Evolutionary conservation across 2,113 vertebrate species (phyloP).

Genomic region (Spizaetus ornatus): DNA sequence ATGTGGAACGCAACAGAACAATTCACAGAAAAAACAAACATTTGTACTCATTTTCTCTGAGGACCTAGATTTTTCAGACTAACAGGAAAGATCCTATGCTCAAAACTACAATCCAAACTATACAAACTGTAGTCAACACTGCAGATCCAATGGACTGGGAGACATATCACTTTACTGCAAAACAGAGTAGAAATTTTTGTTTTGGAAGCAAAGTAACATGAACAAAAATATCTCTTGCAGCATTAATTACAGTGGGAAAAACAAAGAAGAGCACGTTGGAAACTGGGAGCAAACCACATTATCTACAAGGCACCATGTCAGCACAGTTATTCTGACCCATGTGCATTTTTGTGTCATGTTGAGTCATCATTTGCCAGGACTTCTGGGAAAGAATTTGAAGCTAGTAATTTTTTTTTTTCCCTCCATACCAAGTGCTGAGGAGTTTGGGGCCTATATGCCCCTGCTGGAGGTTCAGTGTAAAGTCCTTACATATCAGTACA

Average conservation of each 20-base stretch:
- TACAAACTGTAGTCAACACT: neutral
- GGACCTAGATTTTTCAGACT: neutral
- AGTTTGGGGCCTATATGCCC: neutral
- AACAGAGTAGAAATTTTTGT: neutral
- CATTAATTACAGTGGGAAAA: neutral
- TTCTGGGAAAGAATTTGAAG: neutral
- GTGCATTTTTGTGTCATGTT: neutral
- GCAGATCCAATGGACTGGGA: neutral
- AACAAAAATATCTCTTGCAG: neutral
- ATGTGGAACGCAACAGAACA: neutral
- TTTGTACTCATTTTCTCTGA: neutral
- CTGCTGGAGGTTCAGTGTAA: neutral
- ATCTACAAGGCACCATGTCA: neutral
- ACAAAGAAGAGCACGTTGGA: neutral
- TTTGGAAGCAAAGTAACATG: neutral
- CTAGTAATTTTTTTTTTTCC: neutral
- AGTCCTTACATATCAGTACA: neutral
- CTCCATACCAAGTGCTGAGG: neutral
- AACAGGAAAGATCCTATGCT: neutral
- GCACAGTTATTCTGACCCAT: neutral
- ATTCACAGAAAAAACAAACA: neutral
- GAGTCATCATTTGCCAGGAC: neutral
- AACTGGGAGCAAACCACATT: neutral
- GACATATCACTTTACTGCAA: fast-evolving
- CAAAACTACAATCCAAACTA: neutral